Base-by-base conservation (phyloP, 37 sponge, comb jelly and placozoan genomes). In the Chondrilla cf. caribensis region DNA sequence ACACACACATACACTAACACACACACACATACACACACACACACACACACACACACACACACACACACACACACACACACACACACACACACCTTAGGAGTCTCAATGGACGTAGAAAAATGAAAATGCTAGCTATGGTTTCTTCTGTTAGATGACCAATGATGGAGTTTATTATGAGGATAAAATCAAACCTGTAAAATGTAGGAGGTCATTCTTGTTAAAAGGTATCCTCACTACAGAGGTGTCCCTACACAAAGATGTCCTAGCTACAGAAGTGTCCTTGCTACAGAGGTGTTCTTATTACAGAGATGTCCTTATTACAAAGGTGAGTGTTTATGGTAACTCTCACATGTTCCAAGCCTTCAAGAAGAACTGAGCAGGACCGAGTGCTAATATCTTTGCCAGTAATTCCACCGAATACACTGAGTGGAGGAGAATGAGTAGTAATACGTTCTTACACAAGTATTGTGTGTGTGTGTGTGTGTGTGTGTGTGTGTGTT, bases 281-380 rank as follows among this genome's bases (percentile, higher is more conserved):
- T n/a, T n/a, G n/a, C n/a, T n/a, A n/a, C n/a, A n/a, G n/a, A n/a
- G n/a, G n/a, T n/a, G n/a, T n/a, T n/a, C n/a, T n/a, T n/a, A n/a
- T n/a, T n/a, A n/a, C n/a, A n/a, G n/a, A n/a, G n/a, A n/a, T 47
- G 51, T 47, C 6, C 51, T 17, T 17, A 33, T 31, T 5, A 67
- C 5, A 67, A 67, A 28, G 1, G n/a, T n/a, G n/a, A n/a, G n/a
- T n/a, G n/a, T n/a, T n/a, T n/a, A 18, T n/a, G n/a, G 68, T 2
- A 1, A 24, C 18, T 89, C 87, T 82, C 55, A 93, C 91, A 84
- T 38, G 32, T 94, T 88, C 92, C 95, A 88, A 15, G 84, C 42
- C 26, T 86, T 83, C 17, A 70, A 77, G 89, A 90, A 94, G 75
- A 90, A 94, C 7, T 80, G 51, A 58, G 40, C 21, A 1, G 82